Conservation (phyloP, 2,797 vertebrate species). For the Lepus oiostolus region DNA sequence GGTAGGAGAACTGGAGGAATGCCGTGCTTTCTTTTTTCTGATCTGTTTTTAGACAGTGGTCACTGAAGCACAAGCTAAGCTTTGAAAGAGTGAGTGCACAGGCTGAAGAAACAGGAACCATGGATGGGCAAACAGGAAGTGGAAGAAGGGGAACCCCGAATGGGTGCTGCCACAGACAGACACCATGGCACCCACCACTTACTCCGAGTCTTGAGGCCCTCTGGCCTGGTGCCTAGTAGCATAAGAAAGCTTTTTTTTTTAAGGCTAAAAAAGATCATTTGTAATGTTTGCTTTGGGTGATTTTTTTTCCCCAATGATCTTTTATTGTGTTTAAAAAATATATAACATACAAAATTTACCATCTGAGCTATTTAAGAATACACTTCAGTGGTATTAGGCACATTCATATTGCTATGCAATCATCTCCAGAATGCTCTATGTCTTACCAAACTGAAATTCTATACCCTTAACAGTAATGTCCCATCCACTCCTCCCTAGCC, state of each 20-base stretch:
- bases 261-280: not conserved
- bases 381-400: not conserved
- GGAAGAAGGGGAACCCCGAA: conserved; percentile 19
- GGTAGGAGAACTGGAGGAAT: not conserved
- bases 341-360: not conserved
- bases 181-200: not conserved
- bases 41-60: not conserved
- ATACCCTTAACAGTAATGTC: not conserved
- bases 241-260: not conserved
- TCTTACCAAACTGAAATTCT: not conserved
- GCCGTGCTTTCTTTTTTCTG: not conserved
- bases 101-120: not conserved
- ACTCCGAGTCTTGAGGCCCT: not conserved
- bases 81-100: not conserved
- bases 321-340: not conserved
- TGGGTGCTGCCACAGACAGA: not conserved
- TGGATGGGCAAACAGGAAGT: conserved; percentile 11
- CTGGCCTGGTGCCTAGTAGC: not conserved
- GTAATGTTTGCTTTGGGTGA: not conserved
- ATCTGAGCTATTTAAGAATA: not conserved
- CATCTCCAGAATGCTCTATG: not conserved
- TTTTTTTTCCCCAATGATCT: not conserved
- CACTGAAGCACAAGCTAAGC: not conserved
- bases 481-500: too few species aligned
- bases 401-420: not conserved